A percentile compares a stretch with the other conserved stretches of the same genome.
phyloP scores from a whole-genome alignment of 2,113 vertebrate species.

The Electrona antarctica region DNA sequence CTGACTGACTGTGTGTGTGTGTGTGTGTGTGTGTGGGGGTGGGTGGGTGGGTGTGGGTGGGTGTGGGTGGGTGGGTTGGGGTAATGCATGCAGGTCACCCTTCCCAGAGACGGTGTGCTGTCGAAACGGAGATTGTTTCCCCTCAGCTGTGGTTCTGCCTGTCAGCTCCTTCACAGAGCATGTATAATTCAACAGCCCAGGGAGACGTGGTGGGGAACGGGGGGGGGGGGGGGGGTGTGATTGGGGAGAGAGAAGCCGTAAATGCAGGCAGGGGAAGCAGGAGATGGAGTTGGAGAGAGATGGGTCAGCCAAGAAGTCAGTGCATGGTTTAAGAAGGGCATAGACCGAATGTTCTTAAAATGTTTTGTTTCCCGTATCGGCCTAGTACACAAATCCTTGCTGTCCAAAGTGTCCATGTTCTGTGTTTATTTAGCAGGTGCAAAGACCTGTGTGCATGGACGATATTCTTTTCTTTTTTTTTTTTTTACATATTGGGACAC shows the following conservation, averaged over 20 bases:
- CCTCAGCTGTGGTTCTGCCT: constrained; percentile 60
- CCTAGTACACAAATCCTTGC: not conserved
- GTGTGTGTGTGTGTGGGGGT: not conserved
- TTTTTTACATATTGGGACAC: no score
- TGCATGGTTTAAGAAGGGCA: not conserved
- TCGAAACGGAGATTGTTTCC: constrained; percentile 68
- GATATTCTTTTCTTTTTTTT: no score
- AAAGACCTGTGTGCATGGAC: no score
- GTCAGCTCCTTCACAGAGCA: constrained; percentile 66
- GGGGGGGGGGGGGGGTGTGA: not conserved
- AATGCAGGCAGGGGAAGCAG: constrained; percentile 8
- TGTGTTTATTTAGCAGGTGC: no score
- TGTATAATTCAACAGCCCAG: constrained; percentile 71
- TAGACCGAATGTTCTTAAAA: not conserved
- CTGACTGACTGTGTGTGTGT: constrained; percentile 21
- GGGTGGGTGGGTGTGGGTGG: constrained; percentile 4
- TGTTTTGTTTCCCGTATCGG: not conserved
- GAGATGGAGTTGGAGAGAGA: not conserved
- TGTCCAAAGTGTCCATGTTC: not conserved
- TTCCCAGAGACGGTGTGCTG: constrained; percentile 41
- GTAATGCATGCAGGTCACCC: constrained; percentile 48
- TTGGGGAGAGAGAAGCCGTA: constrained; percentile 10
- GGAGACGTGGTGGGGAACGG: constrained; percentile 17
- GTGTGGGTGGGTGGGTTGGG: not conserved
- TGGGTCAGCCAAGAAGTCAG: not conserved